Conservation (phyloP, 2,888 invertebrate genomes). For the Branchinecta sandiegonensis region DNA sequence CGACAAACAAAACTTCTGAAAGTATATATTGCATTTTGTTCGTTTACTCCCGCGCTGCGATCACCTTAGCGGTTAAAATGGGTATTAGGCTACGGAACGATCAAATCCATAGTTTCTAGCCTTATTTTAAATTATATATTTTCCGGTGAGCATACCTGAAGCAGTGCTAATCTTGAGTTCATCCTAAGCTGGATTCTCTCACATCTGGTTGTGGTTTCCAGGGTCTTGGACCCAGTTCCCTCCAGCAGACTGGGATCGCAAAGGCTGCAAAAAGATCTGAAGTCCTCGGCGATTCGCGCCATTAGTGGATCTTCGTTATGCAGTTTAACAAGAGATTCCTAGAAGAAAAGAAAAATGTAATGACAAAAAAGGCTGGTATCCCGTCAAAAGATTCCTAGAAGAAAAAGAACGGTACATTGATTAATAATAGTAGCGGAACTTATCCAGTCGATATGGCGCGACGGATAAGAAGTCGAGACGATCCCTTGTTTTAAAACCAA, state of each 20-base stretch:
- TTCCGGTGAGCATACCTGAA: background rate
- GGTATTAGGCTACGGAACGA: background rate
- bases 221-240: background rate
- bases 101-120: background rate
- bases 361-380: too few species aligned
- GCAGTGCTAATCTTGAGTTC: conserved; percentile 15
- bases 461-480: background rate
- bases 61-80: conserved; percentile 26
- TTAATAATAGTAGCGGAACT: background rate
- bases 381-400: too few species aligned
- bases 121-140: background rate
- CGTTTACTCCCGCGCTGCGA: conserved; percentile 23
- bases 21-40: too few species aligned
- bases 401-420: too few species aligned
- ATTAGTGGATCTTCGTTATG: conserved; percentile 15
- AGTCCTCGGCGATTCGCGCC: conserved; percentile 20
- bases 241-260: conserved; percentile 46
- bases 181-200: conserved; percentile 20
- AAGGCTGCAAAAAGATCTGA: conserved; percentile 20
- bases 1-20: too few species aligned
- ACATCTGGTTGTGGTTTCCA: conserved; percentile 22
- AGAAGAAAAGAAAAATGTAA: background rate
- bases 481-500: background rate
- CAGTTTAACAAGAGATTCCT: conserved; percentile 21
- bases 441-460: background rate